Evolutionary conservation across 2,113 vertebrate species (phyloP).

Genomic region (Nothobranchius kuhntae): DNA sequence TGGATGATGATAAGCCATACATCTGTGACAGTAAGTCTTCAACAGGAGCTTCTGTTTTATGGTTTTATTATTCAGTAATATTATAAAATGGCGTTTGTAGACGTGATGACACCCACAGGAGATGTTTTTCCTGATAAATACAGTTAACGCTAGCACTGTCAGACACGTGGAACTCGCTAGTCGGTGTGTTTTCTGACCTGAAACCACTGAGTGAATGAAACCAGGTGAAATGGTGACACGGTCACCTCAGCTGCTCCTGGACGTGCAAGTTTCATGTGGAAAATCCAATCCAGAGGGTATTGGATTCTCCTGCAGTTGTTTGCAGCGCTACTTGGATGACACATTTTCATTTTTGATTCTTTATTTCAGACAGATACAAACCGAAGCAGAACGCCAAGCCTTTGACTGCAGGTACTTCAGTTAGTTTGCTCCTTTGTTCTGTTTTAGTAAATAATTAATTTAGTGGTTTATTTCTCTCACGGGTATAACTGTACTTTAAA

Average conservation of each 20-base stretch:
- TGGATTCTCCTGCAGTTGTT: constrained; percentile 34
- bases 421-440: background rate
- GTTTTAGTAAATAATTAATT: background rate
- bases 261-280: constrained; percentile 50
- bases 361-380: constrained; percentile 89
- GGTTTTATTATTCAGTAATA: no score
- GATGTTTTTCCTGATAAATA: no score
- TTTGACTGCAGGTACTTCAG: constrained; percentile 78
- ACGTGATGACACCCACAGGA: no score
- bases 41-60: no score
- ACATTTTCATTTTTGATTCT: constrained; percentile 58
- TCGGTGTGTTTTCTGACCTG: background rate
- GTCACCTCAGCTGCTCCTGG: constrained; percentile 25
- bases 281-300: constrained; percentile 17
- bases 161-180: background rate
- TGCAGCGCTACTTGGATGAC: constrained; percentile 31
- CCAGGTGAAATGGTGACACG: constrained; percentile 17
- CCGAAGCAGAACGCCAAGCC: constrained; percentile 87
- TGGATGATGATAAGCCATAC: constrained; percentile 95
- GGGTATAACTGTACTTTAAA: no score
- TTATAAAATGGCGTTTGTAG: no score
- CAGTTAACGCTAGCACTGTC: no score
- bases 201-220: constrained; percentile 9
- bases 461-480: constrained; percentile 16
- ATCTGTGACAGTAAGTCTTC: constrained; percentile 94